Evolutionary conservation across 2,888 invertebrate species (phyloP).

Genomic region (Darwinula stevensoni): DNA sequence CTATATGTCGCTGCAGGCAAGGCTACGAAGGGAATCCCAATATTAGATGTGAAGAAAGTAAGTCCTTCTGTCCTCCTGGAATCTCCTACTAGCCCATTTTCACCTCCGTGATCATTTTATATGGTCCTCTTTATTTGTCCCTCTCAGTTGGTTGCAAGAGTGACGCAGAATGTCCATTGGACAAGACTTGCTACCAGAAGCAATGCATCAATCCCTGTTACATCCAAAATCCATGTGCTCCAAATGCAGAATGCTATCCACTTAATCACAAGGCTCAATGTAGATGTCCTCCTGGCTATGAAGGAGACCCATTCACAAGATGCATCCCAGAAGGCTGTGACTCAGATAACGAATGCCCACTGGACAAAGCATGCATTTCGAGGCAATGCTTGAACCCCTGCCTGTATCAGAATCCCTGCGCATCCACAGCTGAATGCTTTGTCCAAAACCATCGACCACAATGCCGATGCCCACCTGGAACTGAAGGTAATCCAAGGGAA

Average conservation of each 20-base stretch:
- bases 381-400: slow-evolving; percentile 63
- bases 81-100: no score
- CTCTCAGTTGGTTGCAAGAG: slow-evolving; percentile 24
- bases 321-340: slow-evolving; percentile 1
- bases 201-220: slow-evolving; percentile 40
- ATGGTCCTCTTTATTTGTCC: no score
- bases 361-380: slow-evolving; percentile 52
- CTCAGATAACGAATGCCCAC: slow-evolving; percentile 49
- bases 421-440: slow-evolving; percentile 36
- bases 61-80: no score
- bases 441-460: slow-evolving; percentile 49
- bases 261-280: slow-evolving; percentile 34
- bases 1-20: slow-evolving; percentile 52
- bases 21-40: slow-evolving; percentile 67
- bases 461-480: slow-evolving; percentile 51
- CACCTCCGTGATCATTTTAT: no score
- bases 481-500: slow-evolving; percentile 22
- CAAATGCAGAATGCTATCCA: slow-evolving; percentile 31
- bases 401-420: slow-evolving; percentile 41
- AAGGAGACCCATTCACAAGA: slow-evolving; percentile 32
- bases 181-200: slow-evolving; percentile 12
- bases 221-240: slow-evolving; percentile 26
- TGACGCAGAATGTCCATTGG: slow-evolving; percentile 15
- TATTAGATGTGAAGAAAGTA: slow-evolving; percentile 32
- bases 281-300: slow-evolving; percentile 38